Conservation (phyloP, 2,888 invertebrate species). For the Drosophila cognata region DNA sequence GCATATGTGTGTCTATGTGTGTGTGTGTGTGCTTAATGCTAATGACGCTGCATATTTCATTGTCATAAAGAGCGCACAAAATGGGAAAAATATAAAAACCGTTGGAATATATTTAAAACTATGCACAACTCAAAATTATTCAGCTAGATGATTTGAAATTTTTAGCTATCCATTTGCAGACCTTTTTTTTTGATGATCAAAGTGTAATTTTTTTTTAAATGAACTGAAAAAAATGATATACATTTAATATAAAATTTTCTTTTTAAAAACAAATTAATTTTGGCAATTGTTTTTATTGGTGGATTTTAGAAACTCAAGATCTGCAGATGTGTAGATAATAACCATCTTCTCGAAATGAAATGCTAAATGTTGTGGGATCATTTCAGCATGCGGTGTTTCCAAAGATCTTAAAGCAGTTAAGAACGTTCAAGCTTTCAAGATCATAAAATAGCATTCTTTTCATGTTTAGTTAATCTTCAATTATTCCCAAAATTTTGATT, state of each 20-base stretch:
- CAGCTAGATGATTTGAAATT: not conserved
- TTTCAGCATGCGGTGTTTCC: not conserved
- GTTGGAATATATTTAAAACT: constrained; percentile 38
- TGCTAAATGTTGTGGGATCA: not conserved
- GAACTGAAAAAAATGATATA: not conserved
- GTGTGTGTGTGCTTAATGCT: constrained; percentile 44
- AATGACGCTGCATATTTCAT: constrained; percentile 66
- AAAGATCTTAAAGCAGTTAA: not conserved
- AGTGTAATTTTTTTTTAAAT: too few species aligned
- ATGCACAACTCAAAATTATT: not conserved
- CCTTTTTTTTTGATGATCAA: too few species aligned
- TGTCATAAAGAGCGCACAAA: constrained; percentile 46
- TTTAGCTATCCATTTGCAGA: not conserved
- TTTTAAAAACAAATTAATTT: not conserved
- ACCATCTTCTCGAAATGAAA: not conserved
- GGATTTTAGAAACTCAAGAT: not conserved
- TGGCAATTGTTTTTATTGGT: not conserved
- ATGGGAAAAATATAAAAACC: constrained; percentile 33
- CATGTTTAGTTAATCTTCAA: not conserved
- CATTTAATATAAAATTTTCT: too few species aligned
- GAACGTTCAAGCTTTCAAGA: not conserved
- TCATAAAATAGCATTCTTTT: not conserved
- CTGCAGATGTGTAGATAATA: not conserved
- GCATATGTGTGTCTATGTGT: constrained; percentile 16
- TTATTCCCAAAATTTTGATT: not conserved